Evolutionary conservation across 2,797 vertebrate genomes (phyloP).

Genomic region (Carcharodon carcharias): DNA sequence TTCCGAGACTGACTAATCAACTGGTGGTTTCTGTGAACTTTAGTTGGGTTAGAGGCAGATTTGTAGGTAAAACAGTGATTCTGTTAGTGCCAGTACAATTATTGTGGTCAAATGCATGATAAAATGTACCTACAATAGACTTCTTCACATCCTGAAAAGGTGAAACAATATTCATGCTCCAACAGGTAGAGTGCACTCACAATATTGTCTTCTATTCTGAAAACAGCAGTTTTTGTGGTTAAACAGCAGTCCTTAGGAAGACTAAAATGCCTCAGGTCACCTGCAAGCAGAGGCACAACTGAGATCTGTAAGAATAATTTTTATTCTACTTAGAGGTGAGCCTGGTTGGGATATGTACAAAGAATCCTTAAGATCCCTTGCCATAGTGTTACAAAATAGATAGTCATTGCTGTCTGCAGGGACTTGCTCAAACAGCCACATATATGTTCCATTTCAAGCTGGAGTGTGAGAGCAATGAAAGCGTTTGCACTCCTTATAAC

Average conservation of each 20-base stretch:
- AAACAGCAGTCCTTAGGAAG: not conserved
- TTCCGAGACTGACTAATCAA: not conserved
- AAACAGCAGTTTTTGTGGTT: not conserved
- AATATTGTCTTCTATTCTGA: not conserved
- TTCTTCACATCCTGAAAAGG: not conserved
- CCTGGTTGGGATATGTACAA: not conserved
- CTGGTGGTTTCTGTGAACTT: not conserved
- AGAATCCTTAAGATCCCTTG: not conserved
- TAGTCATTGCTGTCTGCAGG: not conserved
- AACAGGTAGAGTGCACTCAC: not conserved
- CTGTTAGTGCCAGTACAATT: not conserved
- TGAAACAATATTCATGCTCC: not conserved
- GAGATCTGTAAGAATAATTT: not conserved
- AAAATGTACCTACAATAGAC: constrained; percentile 1
- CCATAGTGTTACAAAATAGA: not conserved
- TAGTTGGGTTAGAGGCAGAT: not conserved
- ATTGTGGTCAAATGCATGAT: not conserved
- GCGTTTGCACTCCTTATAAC: not conserved
- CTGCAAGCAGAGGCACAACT: not conserved
- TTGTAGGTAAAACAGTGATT: not conserved
- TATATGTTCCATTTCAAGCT: not conserved
- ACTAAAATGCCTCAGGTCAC: not conserved
- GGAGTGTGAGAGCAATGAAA: not conserved
- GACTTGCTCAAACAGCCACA: not conserved
- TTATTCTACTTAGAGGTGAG: not conserved